Conservation (phyloP, 2,888 invertebrate species). For the Lithophane semibrunnea region DNA sequence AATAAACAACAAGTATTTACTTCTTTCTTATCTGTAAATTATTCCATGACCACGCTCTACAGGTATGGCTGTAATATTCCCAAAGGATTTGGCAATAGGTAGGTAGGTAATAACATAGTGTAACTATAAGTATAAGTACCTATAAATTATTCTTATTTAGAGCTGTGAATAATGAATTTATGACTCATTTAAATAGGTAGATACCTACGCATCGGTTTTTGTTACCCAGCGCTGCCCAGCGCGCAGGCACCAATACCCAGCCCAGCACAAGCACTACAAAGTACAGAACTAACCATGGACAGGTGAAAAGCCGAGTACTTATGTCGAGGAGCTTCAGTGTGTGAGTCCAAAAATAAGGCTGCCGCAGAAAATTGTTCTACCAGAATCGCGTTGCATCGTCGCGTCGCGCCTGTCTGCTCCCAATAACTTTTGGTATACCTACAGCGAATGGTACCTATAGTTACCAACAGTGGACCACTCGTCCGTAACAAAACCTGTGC, state of each 20-base stretch:
- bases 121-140: too few relatives aligned
- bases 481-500: too few relatives aligned
- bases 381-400: too few relatives aligned
- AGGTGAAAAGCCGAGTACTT: too few relatives aligned
- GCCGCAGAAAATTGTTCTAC: too few relatives aligned
- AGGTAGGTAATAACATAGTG: not conserved
- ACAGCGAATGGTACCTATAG: too few relatives aligned
- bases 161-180: not conserved
- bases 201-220: not conserved
- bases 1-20: not conserved
- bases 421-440: too few relatives aligned
- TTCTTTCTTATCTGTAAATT: not conserved
- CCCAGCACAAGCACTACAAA: not conserved
- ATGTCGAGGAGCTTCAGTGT: too few relatives aligned
- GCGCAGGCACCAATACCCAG: not conserved
- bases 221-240: too few relatives aligned
- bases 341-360: too few relatives aligned
- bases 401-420: too few relatives aligned
- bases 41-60: not conserved
- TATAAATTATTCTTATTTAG: not conserved
- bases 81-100: not conserved
- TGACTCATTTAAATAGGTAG: not conserved
- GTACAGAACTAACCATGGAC: not conserved
- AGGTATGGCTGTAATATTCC: slow-evolving; percentile 2
- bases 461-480: too few relatives aligned